Base-by-base conservation (phyloP, 2,888 invertebrate species). In the Cheilosia soror region DNA sequence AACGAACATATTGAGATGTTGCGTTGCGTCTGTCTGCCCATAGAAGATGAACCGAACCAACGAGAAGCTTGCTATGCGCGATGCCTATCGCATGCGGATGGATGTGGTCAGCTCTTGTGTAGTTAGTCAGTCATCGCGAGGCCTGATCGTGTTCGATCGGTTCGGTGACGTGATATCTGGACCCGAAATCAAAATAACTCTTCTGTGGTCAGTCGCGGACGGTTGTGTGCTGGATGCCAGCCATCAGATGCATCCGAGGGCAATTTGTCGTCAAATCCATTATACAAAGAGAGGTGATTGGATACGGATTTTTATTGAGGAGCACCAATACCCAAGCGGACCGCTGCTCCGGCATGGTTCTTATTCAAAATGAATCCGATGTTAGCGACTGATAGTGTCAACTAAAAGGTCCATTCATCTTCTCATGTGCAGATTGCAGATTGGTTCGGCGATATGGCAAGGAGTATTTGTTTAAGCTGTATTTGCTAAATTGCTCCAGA, bases 261-360 rank as follows among this genome's bases (percentile, higher is more conserved):
- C 86, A 86, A 86, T 86, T 86, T 86, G 86, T 86, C 86, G 86
- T 86, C 86, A 86, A 86, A 82, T 86, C 82, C 86, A 86, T 86
- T 86, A 82, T 86, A 77, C 65, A 20, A 68, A 58, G 58, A 76
- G 72, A 72, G 68, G 81, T 85, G 81, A 85, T 85, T 85, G 85
- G 76, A 76, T 81, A 77, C 60, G 77, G 62, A 77, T 85, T 81
- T 76, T 72, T 62, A 69, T 79, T 75, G 55, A 66, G 69, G 49
- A 65, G 40, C 69, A 75, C 68, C 75, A 71, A 76, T 66, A 51
- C 58, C 25, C 51, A 51, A 63, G 25, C 63, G 60, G 29, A 55
- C 15, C 65, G 20, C 63, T 57, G 27, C 47, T 7, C 13, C 47
- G 42, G 53, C 55, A 42, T 68, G 65, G 72, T 51, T 42, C 79